These are phyloP conservation scores for Oryctolagus cuniculus DNA, from an alignment of 2,113 vertebrate genomes.

Conservation along the genomic window DNA sequence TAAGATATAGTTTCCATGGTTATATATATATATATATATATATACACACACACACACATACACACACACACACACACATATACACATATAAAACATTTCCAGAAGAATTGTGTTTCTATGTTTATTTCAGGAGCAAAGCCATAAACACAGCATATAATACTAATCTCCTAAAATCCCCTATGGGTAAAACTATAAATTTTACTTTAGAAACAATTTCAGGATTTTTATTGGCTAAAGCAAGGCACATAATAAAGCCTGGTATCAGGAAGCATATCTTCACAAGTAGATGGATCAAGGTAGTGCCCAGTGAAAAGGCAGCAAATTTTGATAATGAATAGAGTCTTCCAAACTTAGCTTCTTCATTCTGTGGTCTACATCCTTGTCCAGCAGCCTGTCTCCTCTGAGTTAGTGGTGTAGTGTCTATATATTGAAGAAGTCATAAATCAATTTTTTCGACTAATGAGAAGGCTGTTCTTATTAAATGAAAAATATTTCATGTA, in stretches of 20 bases:
- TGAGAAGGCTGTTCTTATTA: not conserved
- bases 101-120: not conserved
- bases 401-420: not conserved
- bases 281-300: not conserved
- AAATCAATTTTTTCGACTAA: not conserved
- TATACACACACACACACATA: too few species aligned
- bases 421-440: not conserved
- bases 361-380: not conserved
- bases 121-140: not conserved
- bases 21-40: not conserved
- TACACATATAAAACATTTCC: not conserved
- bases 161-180: not conserved
- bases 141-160: not conserved
- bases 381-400: not conserved
- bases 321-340: not conserved
- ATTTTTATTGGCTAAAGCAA: conserved; percentile 28
- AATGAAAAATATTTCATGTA: not conserved
- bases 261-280: not conserved
- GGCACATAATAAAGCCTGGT: not conserved
- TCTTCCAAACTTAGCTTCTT: not conserved
- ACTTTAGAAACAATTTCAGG: not conserved
- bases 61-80: too few species aligned
- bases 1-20: not conserved
- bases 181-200: conserved; percentile 10
- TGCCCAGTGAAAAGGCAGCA: not conserved